These are phyloP conservation scores for Mus spicilegus DNA, from an alignment of 2,113 vertebrate species.

Conservation along the genomic window DNA sequence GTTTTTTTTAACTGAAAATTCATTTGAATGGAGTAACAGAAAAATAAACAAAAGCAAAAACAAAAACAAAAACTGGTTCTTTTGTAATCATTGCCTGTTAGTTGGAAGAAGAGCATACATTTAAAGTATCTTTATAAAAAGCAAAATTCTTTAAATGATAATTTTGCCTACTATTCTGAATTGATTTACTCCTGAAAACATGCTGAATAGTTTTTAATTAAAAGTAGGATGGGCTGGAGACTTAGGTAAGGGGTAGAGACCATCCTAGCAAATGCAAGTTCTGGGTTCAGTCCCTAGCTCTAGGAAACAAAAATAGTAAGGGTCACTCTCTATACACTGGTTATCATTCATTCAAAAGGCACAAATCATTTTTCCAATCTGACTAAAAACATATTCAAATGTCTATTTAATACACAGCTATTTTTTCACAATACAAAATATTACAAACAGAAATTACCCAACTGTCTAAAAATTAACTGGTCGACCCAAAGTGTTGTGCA, in stretches of 20 bases:
- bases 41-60: conserved; percentile 1
- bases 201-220: not conserved
- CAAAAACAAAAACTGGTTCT: conserved; percentile 42
- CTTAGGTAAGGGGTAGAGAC: not conserved
- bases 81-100: not conserved
- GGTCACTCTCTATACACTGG: not conserved
- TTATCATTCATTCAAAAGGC: conserved; percentile 6
- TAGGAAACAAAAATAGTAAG: not conserved
- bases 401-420: not conserved
- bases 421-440: not conserved
- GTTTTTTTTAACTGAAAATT: conserved; percentile 30
- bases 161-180: not conserved
- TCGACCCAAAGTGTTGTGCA: not conserved
- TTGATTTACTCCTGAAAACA: conserved; percentile 31
- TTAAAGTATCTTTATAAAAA: conserved; percentile 26
- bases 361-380: not conserved
- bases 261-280: not conserved
- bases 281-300: not conserved
- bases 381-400: conserved; percentile 31
- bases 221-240: not conserved
- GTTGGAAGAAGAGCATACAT: not conserved
- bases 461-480: not conserved
- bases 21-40: not conserved
- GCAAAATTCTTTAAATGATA: conserved; percentile 11
- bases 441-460: not conserved